Evolutionary conservation across 2,888 invertebrate species (phyloP).

Genomic region (Chrysolina haemoptera): DNA sequence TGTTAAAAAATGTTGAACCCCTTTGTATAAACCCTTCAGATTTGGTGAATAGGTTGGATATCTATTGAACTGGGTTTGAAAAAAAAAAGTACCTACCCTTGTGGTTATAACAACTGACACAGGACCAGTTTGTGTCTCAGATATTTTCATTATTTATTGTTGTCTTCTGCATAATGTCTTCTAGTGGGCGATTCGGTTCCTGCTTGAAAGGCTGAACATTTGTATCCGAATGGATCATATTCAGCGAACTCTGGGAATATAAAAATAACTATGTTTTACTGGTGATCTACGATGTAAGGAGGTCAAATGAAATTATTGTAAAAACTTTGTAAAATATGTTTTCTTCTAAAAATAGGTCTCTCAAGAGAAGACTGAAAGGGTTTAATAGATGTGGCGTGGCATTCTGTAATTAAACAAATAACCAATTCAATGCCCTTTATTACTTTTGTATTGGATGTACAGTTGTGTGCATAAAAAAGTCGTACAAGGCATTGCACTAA

Average conservation of each 20-base stretch:
- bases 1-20: not conserved
- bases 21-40: too few relatives aligned
- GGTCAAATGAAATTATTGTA: too few relatives aligned
- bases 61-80: not conserved
- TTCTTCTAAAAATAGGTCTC: too few relatives aligned
- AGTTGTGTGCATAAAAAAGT: too few relatives aligned
- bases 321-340: too few relatives aligned
- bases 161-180: conserved; percentile 54
- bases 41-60: too few relatives aligned
- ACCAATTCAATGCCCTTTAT: too few relatives aligned
- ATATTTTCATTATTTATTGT: conserved; percentile 47
- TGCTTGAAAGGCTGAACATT: conserved; percentile 56
- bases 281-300: not conserved
- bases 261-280: conserved; percentile 17
- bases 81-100: conserved; percentile 5
- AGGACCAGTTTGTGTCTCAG: not conserved
- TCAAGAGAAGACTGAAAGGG: too few relatives aligned
- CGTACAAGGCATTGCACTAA: too few relatives aligned
- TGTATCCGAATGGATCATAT: conserved; percentile 63
- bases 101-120: not conserved
- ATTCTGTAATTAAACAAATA: too few relatives aligned
- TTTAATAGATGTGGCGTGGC: too few relatives aligned
- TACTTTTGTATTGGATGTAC: too few relatives aligned
- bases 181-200: conserved; percentile 51
- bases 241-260: conserved; percentile 61